phyloP scores from a whole-genome alignment of 2,113 vertebrate species.

The Baryphthengus martii region DNA sequence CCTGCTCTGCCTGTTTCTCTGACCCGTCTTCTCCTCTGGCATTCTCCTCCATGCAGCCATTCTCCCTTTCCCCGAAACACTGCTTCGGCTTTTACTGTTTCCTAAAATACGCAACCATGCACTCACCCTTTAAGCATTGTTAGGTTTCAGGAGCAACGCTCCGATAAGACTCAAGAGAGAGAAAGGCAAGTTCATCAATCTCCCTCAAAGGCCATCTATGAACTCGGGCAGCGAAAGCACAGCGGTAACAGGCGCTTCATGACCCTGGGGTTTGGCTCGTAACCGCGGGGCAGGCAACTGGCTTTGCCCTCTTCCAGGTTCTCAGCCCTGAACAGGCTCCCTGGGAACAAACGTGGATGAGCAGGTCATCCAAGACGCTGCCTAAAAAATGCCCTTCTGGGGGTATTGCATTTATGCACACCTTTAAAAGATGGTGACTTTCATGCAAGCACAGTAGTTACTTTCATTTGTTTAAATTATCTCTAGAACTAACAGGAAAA shows the following conservation, averaged over 20 bases:
- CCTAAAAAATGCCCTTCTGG: not conserved
- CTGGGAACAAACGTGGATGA: not conserved
- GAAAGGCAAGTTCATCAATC: not conserved
- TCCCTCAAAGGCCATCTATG: fast-evolving
- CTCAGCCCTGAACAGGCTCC: not conserved
- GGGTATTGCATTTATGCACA: fast-evolving
- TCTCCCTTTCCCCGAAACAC: not conserved
- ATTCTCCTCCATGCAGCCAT: not conserved
- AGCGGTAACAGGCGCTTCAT: fast-evolving
- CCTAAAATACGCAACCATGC: not conserved
- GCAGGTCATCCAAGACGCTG: not conserved
- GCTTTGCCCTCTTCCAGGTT: not conserved
- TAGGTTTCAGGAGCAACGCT: not conserved
- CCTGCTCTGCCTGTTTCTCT: not conserved
- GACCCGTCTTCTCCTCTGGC: fast-evolving
- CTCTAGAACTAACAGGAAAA: not conserved
- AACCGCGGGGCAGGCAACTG: fast-evolving
- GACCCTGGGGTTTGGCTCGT: fast-evolving
- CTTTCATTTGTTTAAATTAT: not conserved
- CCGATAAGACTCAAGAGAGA: not conserved
- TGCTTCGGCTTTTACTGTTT: not conserved
- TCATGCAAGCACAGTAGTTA: fast-evolving
- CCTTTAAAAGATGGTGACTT: fast-evolving
- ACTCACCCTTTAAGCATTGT: not conserved
- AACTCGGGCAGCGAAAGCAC: fast-evolving